Evolutionary conservation across 2,797 vertebrate species (phyloP), one percentile per base, ranked within the genome.

Genomic region (Dromococcyx pavoninus): DNA sequence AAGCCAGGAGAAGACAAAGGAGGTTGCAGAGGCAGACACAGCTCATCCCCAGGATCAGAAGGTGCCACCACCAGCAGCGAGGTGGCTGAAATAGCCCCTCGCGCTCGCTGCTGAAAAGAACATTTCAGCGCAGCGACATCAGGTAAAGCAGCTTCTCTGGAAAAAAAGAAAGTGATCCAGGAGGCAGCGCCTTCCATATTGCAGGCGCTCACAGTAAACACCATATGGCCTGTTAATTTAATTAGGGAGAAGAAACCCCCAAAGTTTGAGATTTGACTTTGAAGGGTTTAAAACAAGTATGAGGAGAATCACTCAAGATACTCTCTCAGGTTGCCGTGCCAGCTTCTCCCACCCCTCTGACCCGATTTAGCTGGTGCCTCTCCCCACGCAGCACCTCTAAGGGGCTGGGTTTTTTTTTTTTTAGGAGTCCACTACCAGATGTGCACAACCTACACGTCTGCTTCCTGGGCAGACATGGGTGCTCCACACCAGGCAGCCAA

Each of bases 161-260:
- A 94, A 97, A 97, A 39, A 67, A 85, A 97, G 88, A 94, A 96
- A 95, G 95, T 94, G 97, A 97, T 94, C 88, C 85, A 95, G 93
- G 86, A 93, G 89, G 88, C 95, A 90, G 91, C 94, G 89, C 92
- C 88, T 86, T 89, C 88, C 91, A 94, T 94, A 93, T 73, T 85
- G 95, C 93, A 97, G 88, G 86, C 88, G 7, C 83, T 87, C 94
- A 97, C 95, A 94, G 96, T 95, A 98, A 98, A 97, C 96, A 97
- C 97, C 97, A 97, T 97, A 97, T 97, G 97, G 97, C 88, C 94
- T 97, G 93, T 92, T 97, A 97, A 96, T 97, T 97, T 97, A 97
- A 97, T 95, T 88, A 96, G 95, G 96, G 96, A 97, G 92, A 97
- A 92, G 94, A 96, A 96, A 96, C 78, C 85, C 86, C 91, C 88